phyloP scores from a whole-genome alignment of 2,888 invertebrate species.

The Apodemia zela region DNA sequence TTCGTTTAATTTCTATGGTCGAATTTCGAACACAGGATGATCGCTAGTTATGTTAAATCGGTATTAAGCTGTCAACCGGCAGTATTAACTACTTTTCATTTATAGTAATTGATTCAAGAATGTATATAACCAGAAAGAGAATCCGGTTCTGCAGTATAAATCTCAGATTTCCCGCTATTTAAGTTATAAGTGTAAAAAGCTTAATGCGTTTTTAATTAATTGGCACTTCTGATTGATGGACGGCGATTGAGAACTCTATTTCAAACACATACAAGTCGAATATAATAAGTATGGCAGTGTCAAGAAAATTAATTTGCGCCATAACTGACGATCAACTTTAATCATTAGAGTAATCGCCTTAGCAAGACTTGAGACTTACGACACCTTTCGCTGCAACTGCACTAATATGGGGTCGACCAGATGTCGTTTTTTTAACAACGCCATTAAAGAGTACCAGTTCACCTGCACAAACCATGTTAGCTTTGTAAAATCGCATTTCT shows the following conservation, averaged over 20 bases:
- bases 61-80: constrained; percentile 31
- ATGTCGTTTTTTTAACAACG: constrained; percentile 49
- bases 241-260: constrained; percentile 39
- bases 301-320: constrained; percentile 46
- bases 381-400: constrained; percentile 51
- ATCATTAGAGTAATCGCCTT: constrained; percentile 41
- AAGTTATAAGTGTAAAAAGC: constrained; percentile 53
- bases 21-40: too few species aligned
- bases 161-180: constrained; percentile 50
- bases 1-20: too few species aligned
- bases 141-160: constrained; percentile 42
- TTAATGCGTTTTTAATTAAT: constrained; percentile 63
- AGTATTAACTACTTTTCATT: constrained; percentile 50
- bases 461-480: constrained; percentile 43
- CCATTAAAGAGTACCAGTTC: constrained; percentile 43
- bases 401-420: constrained; percentile 48
- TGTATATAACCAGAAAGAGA: constrained; percentile 39
- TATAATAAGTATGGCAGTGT: constrained; percentile 31
- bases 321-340: constrained; percentile 38
- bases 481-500: constrained; percentile 39
- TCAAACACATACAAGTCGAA: constrained; percentile 36
- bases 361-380: constrained; percentile 38
- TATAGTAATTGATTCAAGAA: constrained; percentile 45
- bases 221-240: constrained; percentile 38
- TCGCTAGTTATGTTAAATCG: constrained; percentile 30